These are phyloP conservation scores for Pseudococcus longispinus DNA, from an alignment of 2,888 invertebrate species.

Conservation along the genomic window DNA sequence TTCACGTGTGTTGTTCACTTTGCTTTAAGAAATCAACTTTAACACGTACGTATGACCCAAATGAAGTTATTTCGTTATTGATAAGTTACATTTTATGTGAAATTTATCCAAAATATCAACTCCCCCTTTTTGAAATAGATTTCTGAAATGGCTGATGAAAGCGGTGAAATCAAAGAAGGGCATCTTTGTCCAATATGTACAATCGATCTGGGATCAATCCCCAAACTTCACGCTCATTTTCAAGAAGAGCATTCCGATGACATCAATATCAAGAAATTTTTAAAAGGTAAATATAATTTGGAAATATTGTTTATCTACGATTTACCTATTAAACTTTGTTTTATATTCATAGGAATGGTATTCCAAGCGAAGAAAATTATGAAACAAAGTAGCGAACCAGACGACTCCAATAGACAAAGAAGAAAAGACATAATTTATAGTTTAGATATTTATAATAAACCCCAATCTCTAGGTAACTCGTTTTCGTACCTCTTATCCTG, in stretches of 20 bases:
- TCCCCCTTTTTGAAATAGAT: background rate
- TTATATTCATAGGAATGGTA: conserved; percentile 68
- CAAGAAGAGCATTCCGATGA: conserved; percentile 88
- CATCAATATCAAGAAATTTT: conserved; percentile 79
- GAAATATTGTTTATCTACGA: background rate
- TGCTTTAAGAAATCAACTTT: background rate
- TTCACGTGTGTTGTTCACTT: background rate
- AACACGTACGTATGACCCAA: background rate
- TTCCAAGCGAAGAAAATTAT: conserved; percentile 89
- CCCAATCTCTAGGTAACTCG: conserved; percentile 69
- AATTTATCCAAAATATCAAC: background rate
- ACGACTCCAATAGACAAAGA: conserved; percentile 44
- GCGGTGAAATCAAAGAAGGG: conserved; percentile 81
- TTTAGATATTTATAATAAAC: conserved; percentile 50
- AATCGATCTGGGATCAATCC: conserved; percentile 84
- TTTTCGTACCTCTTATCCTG: background rate
- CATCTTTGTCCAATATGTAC: conserved; percentile 95
- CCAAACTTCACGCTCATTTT: conserved; percentile 85
- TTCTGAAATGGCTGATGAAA: conserved; percentile 60
- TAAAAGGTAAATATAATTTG: conserved; percentile 70
- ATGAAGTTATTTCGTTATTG: background rate
- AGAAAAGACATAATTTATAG: conserved; percentile 35
- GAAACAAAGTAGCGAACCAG: conserved; percentile 72
- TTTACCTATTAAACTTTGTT: background rate
- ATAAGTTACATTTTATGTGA: background rate